These are phyloP conservation scores for Bergia sp. DNA, from an alignment of 92 coral and sea anemone genomes.

Conservation along the genomic window DNA sequence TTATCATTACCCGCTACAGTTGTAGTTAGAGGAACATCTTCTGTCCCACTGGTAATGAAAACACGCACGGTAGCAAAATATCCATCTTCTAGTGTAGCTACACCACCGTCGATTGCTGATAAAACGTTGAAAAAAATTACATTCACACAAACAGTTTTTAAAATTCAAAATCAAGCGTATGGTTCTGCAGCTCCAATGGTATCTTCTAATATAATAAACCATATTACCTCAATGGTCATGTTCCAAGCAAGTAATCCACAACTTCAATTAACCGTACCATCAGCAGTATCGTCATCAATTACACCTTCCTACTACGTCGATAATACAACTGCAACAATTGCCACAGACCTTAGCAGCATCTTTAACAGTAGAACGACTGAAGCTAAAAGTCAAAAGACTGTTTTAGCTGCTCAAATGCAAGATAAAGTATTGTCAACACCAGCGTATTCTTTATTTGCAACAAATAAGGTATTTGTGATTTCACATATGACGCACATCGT, in stretches of 20 bases:
- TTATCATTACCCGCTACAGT: neutral
- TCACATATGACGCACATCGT: too few relatives aligned
- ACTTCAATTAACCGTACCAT: neutral
- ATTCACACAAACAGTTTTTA: neutral
- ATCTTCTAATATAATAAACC: neutral
- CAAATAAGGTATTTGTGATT: too few relatives aligned
- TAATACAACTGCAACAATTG: too few relatives aligned
- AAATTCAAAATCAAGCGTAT: neutral
- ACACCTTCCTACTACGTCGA: neutral
- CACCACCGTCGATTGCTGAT: neutral
- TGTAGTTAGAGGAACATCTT: neutral
- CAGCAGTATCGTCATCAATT: neutral
- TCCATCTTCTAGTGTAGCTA: neutral
- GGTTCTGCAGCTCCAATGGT: neutral
- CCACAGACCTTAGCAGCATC: too few relatives aligned
- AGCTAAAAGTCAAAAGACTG: neutral
- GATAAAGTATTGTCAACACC: too few relatives aligned
- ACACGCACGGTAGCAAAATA: neutral
- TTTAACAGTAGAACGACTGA: neutral
- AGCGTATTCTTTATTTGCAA: too few relatives aligned
- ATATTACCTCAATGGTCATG: neutral
- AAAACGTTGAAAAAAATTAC: too few relatives aligned
- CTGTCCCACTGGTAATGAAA: neutral
- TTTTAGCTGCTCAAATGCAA: too few relatives aligned
- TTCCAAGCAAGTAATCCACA: neutral